Evolutionary conservation across 2,797 vertebrate species (phyloP).

Genomic region (Poeciliopsis infans): DNA sequence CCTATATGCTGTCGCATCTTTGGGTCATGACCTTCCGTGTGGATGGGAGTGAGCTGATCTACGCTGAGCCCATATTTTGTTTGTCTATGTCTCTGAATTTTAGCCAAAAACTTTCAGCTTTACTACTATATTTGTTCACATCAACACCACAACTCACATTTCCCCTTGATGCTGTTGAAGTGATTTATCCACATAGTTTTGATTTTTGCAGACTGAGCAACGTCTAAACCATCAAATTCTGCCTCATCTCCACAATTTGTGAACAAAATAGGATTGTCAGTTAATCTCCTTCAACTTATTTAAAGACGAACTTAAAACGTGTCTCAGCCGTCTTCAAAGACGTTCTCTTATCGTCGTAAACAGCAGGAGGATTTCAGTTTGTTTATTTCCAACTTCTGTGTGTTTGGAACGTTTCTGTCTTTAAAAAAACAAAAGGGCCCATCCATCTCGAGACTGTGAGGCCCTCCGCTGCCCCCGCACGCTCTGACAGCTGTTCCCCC

Average conservation of each 20-base stretch:
- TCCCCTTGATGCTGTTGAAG: background rate
- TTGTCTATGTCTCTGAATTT: background rate
- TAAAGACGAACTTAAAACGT: constrained; percentile 30
- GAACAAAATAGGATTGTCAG: constrained; percentile 30
- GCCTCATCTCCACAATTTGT: constrained; percentile 3
- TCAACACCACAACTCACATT: background rate
- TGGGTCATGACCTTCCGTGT: background rate
- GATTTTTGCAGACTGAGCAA: background rate
- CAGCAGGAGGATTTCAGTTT: constrained; percentile 13
- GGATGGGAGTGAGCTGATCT: background rate
- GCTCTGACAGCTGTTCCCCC: constrained; percentile 13
- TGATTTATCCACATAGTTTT: background rate
- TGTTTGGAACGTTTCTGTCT: constrained; percentile 32
- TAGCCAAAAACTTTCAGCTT: background rate
- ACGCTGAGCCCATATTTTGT: background rate
- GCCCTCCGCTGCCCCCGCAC: background rate
- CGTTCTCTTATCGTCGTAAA: constrained; percentile 47
- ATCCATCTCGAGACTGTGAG: constrained; percentile 41
- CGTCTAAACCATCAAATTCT: constrained; percentile 15
- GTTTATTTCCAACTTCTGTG: constrained; percentile 21
- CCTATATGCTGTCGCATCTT: background rate
- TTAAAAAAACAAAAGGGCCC: constrained; percentile 49
- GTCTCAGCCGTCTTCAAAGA: constrained; percentile 48
- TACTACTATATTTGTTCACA: background rate
- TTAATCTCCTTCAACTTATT: constrained; percentile 23